Evolutionary conservation across 2,797 vertebrate species (phyloP), one percentile per base, ranked within the genome.

Genomic region (Brachymystax lenok): DNA sequence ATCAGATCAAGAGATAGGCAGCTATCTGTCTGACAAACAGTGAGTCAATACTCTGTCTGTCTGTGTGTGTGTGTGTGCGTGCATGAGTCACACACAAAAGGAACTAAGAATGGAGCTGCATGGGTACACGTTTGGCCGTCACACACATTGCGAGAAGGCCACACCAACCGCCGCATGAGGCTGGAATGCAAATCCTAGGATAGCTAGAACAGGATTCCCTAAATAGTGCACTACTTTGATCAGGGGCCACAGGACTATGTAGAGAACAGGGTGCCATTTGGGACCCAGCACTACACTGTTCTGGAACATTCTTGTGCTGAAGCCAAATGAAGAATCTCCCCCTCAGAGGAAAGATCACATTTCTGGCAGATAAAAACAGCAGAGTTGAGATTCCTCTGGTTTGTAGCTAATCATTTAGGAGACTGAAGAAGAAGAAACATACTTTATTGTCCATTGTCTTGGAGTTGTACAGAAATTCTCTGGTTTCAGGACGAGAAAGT

Each of bases 221-320:
- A 6, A 6, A 35, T 6, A 35, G 6, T 35, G 33, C 5, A 35
- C 33, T 6, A 35, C 35, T 8, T 35, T 35, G 51, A 16, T 16
- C 51, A 14, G 2, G 16, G 59, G 28, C 16, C 77, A 74, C 1
- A 7, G 50, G 51, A 12, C 14, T 5, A 52, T 52, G 3, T 17
- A 16, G 3, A 13, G 1, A 54, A 19, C 1, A 54, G 17, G 52
- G 16, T 19, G 52, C 16, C 52, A 54, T 10, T 40, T 40, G 40
- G 8, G 40, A 40, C 4, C 51, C 3, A 69, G 54, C 80, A 19
- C 81, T 19, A 74, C 21, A 27, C 50, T 69, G 14, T 5, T 54
- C 77, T 64, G 21, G 54, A 84, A 75, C 52, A 91, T 87, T 88
- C 81, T 84, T 84, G 82, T 70, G 73, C 74, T 63, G 63, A 68